Evolutionary conservation across 37 sponge, comb jelly and placozoan species (phyloP).

Genomic region (Theonella swinhoei): DNA sequence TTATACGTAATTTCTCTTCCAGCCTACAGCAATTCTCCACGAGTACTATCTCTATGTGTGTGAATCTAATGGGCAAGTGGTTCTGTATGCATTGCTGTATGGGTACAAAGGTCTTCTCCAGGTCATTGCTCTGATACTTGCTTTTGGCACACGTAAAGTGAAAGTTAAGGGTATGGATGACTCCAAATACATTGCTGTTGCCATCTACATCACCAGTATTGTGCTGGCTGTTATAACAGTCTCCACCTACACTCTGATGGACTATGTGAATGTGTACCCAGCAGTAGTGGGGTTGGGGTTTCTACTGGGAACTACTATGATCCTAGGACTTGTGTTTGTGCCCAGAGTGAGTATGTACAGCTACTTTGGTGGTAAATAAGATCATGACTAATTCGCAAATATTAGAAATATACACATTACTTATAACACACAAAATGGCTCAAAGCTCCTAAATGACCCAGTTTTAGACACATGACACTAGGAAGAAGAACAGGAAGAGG

Average conservation of each 20-base stretch:
- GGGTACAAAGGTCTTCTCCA: conserved; percentile 59
- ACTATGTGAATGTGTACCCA: conserved; percentile 26
- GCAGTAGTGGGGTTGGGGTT: conserved; percentile 16
- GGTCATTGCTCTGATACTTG: conserved; percentile 37
- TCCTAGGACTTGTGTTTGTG: conserved; percentile 51
- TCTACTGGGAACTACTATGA: conserved; percentile 28
- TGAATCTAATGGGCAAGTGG: background rate
- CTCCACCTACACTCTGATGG: conserved; percentile 13
- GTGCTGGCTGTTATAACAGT: conserved; percentile 32
- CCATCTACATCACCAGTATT: conserved; percentile 55
- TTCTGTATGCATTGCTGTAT: conserved; percentile 34
- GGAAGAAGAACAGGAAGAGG: too few relatives aligned
- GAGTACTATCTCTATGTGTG: conserved; percentile 27
- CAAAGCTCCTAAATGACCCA: too few relatives aligned
- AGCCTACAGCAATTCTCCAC: background rate
- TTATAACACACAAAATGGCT: too few relatives aligned
- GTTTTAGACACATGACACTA: too few relatives aligned
- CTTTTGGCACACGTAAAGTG: conserved; percentile 61
- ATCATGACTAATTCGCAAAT: too few relatives aligned
- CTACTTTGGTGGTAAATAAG: too few relatives aligned
- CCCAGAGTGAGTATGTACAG: conserved; percentile 56
- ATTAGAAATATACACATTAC: too few relatives aligned
- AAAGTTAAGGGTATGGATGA: conserved; percentile 65
- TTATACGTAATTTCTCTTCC: background rate
- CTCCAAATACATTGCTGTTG: conserved; percentile 47